Evolutionary conservation across 2,797 vertebrate genomes (phyloP).

Genomic region (Spondyliosoma cantharus): DNA sequence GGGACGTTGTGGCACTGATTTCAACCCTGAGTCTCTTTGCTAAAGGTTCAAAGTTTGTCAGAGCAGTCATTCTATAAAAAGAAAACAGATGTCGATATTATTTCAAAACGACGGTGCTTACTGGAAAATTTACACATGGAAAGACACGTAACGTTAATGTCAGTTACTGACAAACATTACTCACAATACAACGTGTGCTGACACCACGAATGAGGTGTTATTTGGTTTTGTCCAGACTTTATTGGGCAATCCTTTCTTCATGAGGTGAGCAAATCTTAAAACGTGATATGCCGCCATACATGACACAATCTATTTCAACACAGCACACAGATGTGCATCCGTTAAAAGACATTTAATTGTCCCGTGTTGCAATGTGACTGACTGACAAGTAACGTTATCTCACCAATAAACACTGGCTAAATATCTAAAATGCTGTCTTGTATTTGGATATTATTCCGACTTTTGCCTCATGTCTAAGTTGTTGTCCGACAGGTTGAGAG

Average conservation of each 20-base stretch:
- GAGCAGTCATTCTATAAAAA: slow-evolving; percentile 72
- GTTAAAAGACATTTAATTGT: not conserved
- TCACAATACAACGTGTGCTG: slow-evolving; percentile 77
- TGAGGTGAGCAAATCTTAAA: slow-evolving; percentile 41
- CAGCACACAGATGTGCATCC: not conserved
- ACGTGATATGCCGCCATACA: slow-evolving; percentile 68
- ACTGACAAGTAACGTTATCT: not conserved
- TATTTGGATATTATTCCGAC: not conserved
- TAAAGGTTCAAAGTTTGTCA: slow-evolving; percentile 72
- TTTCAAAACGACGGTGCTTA: not conserved
- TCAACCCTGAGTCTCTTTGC: slow-evolving; percentile 70
- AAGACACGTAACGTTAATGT: not conserved
- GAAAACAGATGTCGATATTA: not conserved
- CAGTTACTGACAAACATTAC: slow-evolving; percentile 46
- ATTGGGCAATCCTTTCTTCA: slow-evolving; percentile 53
- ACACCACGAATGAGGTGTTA: slow-evolving; percentile 44
- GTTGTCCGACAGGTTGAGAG: not conserved
- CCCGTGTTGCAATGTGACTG: too few relatives aligned
- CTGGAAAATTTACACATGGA: not conserved
- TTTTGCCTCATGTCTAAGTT: not conserved
- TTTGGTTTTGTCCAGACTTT: slow-evolving; percentile 46
- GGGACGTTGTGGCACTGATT: not conserved
- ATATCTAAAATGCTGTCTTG: not conserved
- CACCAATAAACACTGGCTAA: not conserved
- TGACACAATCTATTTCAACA: not conserved